A percentile compares a stretch with the other conserved stretches of the same genome.
Evolutionary conservation across 2,888 invertebrate genomes (phyloP).

Genomic region (Parthenolecanium corni): DNA sequence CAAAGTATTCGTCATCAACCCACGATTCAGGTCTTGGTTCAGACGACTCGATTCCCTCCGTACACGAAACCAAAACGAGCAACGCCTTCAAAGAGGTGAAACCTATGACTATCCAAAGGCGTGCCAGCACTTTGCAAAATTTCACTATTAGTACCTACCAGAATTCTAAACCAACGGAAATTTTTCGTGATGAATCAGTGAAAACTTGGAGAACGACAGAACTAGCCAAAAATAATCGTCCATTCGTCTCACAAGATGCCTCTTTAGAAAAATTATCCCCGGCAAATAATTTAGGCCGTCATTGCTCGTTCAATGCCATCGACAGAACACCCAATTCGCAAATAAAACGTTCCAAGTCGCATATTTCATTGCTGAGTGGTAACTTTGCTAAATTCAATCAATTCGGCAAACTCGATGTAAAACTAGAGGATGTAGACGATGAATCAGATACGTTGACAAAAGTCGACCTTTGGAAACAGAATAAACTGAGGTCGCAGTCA

Average conservation of each 20-base stretch:
- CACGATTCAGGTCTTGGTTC: slow-evolving; percentile 31
- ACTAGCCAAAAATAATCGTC: slow-evolving; percentile 33
- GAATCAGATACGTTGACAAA: neutral
- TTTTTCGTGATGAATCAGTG: slow-evolving; percentile 33
- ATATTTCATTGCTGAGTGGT: slow-evolving; percentile 37
- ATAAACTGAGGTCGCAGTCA: neutral
- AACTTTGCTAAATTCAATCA: slow-evolving; percentile 30
- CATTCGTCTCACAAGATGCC: slow-evolving; percentile 29
- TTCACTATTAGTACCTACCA: slow-evolving; percentile 36
- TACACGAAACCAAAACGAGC: slow-evolving; percentile 18
- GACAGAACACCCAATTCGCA: slow-evolving; percentile 5
- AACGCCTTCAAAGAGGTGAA: neutral
- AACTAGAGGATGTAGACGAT: slow-evolving; percentile 1
- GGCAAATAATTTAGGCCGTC: neutral
- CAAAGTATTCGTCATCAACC: slow-evolving; percentile 5
- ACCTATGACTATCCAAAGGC: neutral
- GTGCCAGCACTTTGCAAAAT: slow-evolving; percentile 33
- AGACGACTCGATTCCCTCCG: slow-evolving; percentile 31
- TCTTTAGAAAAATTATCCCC: neutral
- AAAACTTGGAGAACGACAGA: slow-evolving; percentile 32
- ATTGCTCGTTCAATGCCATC: slow-evolving; percentile 13
- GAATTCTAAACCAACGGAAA: slow-evolving; percentile 32
- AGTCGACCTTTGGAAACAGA: neutral
- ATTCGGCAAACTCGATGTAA: slow-evolving; percentile 15
- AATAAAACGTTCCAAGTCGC: slow-evolving; percentile 41